phyloP scores from a whole-genome alignment of 2,113 vertebrate genomes.

The Odocoileus hemionus region DNA sequence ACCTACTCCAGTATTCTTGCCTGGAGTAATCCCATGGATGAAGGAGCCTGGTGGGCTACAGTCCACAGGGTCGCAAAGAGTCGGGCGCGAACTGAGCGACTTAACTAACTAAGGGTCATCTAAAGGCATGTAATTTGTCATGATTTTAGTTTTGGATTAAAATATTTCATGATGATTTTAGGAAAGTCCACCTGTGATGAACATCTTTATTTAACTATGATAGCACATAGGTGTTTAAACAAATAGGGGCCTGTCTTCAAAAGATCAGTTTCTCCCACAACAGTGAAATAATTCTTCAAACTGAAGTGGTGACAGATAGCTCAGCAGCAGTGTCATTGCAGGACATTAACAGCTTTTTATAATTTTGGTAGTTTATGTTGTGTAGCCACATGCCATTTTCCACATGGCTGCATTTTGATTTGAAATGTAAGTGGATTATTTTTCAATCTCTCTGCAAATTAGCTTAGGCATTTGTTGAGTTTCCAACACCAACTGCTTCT shows the following conservation, averaged over 20 bases:
- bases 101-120: neutral
- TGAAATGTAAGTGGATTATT: slow-evolving; percentile 19
- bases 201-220: neutral
- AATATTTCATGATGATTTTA: slow-evolving; percentile 13
- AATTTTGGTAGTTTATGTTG: slow-evolving; percentile 27
- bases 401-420: slow-evolving; percentile 36
- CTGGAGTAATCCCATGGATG: neutral
- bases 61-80: neutral
- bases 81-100: accelerated
- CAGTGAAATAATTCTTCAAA: neutral
- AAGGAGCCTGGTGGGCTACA: neutral
- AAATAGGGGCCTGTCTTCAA: neutral
- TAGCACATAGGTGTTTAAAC: neutral
- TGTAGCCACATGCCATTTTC: neutral
- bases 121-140: neutral
- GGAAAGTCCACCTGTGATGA: neutral
- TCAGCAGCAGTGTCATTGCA: neutral
- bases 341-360: neutral
- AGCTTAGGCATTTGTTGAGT: slow-evolving; percentile 24
- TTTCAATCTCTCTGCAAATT: slow-evolving; percentile 10
- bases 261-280: neutral
- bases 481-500: slow-evolving; percentile 18
- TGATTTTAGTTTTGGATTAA: neutral
- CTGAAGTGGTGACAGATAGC: neutral
- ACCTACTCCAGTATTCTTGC: neutral